phyloP scores from a whole-genome alignment of 1,140 invertebrate species.

The Drosophila subobscura region DNA sequence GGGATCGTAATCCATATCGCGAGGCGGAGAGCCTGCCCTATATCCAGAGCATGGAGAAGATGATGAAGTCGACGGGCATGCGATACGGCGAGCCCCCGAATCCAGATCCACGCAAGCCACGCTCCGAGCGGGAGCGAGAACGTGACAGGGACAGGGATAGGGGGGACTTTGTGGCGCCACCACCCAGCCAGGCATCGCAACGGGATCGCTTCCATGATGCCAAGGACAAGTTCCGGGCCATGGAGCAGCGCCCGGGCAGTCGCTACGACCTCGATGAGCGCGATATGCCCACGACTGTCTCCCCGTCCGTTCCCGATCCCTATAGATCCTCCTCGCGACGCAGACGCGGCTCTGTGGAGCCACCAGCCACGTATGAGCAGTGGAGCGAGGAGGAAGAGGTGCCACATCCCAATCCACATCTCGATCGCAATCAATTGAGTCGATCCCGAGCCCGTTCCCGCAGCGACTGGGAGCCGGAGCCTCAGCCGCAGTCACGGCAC shows the following conservation, averaged over 20 bases:
- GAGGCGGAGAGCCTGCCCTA: slow-evolving; percentile 82
- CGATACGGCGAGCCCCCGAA: slow-evolving; percentile 60
- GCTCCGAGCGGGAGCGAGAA: slow-evolving; percentile 13
- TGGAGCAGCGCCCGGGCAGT: slow-evolving; percentile 88
- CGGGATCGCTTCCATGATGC: slow-evolving; percentile 92
- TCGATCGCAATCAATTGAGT: slow-evolving; percentile 12
- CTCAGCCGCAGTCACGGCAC: slow-evolving; percentile 26
- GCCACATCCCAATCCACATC: slow-evolving; percentile 26
- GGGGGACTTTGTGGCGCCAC: slow-evolving; percentile 18
- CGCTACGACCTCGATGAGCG: slow-evolving; percentile 84
- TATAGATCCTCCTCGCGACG: slow-evolving; percentile 63
- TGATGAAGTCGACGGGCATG: slow-evolving; percentile 83
- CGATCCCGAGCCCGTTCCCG: slow-evolving; percentile 74
- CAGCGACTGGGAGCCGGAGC: slow-evolving; percentile 67
- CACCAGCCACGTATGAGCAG: slow-evolving; percentile 57
- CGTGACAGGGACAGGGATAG: slow-evolving; percentile 20
- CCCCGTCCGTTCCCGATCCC: slow-evolving; percentile 13
- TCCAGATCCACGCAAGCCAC: slow-evolving; percentile 33
- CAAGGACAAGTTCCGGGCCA: slow-evolving; percentile 91
- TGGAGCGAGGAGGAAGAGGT: slow-evolving; percentile 76
- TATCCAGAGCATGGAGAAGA: slow-evolving; percentile 82
- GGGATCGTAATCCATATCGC: slow-evolving; percentile 77
- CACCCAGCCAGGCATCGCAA: slow-evolving; percentile 84
- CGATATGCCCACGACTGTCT: slow-evolving; percentile 24
- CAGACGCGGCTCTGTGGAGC: slow-evolving; percentile 64